Conservation (phyloP, 2,888 invertebrate genomes). For the Cloeon dipterum region DNA sequence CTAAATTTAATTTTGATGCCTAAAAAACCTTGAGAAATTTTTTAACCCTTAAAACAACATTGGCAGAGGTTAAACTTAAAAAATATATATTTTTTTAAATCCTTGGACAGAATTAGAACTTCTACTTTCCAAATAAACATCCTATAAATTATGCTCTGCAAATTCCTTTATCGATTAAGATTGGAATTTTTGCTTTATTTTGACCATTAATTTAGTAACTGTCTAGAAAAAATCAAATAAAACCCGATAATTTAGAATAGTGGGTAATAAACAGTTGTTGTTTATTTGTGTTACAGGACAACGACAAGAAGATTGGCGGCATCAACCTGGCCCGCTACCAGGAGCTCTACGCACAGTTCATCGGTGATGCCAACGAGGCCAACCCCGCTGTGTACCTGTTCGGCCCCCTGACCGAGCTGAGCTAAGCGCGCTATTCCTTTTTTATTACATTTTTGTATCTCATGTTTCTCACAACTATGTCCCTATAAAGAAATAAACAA, state of each 20-base stretch:
- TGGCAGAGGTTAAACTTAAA: too few species aligned
- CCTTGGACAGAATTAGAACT: too few species aligned
- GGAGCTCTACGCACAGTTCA: conserved; percentile 59
- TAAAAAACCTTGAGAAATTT: too few species aligned
- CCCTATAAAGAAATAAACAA: not conserved
- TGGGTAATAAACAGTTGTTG: not conserved
- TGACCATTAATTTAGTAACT: not conserved
- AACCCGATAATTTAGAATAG: not conserved
- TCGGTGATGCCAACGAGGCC: conserved; percentile 50
- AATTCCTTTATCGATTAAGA: too few species aligned
- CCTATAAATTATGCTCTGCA: too few species aligned
- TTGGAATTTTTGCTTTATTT: too few species aligned
- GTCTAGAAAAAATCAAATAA: too few species aligned
- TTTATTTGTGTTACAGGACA: conserved; percentile 33
- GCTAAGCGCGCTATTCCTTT: conserved; percentile 11
- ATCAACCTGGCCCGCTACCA: conserved; percentile 55
- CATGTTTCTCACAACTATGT: not conserved
- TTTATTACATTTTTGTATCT: not conserved
- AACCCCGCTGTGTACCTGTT: conserved; percentile 53
- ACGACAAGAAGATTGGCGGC: conserved; percentile 56
- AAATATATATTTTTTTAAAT: too few species aligned
- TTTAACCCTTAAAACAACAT: too few species aligned
- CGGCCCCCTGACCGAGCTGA: conserved; percentile 40
- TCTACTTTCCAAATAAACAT: too few species aligned
- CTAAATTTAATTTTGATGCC: not conserved